Evolutionary conservation across 1,140 invertebrate genomes (phyloP), one percentile per base, ranked within the genome.

Genomic region (Magallana ariakensis): DNA sequence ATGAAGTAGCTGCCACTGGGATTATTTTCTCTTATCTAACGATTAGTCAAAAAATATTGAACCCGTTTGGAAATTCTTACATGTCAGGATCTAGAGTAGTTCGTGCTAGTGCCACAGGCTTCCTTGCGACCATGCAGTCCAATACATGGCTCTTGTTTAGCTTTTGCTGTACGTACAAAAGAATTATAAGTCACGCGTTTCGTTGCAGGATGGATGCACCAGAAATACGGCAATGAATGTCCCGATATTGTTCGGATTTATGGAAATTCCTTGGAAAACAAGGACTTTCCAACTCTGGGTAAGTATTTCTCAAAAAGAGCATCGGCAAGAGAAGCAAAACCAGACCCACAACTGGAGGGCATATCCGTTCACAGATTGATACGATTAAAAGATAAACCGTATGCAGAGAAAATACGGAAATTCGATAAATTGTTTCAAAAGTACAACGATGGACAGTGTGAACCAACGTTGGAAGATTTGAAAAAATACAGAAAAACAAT

Each of bases 241-340:
- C 90, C 91, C 11, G 86, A 86, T 86, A 89, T 91, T 53, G 83
- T 91, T 19, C 83, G 91, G 75, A 82, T 91, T 70, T 91, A 91
- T 83, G 91, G 89, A 10, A 57, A 54, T 7, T 55, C 87, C 1
- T 86, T 88, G 26, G 88, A 89, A 80, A n/a, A 60, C 13, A 46
- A 83, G 15, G 89, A 88, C 53, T 91, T 87, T 53, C 91, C 91
- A 58, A 84, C 89, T 11, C 91, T 90, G 22, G 83, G 87, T 5
- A 81, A 84, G 55, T 80, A 85, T 60, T 33, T 86, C n/a, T 56
- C 75, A 5, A 82, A 80, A 22, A 85, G 8, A 19, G 62, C 60
- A 11, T 83, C 85, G 1, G 53, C 87, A 56, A 85, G 84, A 13
- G 85, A 86, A 81, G 60, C 80, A 5, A 81, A 55, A 57, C 55